Conservation (phyloP, 2,888 invertebrate genomes). For the Lasioglossum lativentre region DNA sequence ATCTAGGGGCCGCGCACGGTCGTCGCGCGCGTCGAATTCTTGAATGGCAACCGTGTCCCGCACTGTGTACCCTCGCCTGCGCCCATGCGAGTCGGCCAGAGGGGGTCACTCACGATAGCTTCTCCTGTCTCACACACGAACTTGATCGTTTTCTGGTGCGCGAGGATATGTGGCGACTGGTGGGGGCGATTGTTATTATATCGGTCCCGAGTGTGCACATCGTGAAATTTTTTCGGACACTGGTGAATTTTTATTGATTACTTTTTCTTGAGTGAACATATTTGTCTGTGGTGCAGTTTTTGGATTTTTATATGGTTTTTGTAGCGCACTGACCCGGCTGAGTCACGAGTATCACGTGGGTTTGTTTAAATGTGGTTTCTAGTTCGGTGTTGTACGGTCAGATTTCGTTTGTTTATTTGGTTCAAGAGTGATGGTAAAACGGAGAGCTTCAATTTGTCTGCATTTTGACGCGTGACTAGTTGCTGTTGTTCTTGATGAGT, state of each 20-base stretch:
- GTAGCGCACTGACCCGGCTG: not conserved
- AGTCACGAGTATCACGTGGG: not conserved
- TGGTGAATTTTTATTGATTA: not conserved
- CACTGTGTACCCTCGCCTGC: not conserved
- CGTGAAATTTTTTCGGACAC: not conserved
- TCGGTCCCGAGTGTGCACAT: not conserved
- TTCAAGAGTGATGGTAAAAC: not conserved
- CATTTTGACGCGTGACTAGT: not conserved
- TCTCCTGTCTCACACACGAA: not conserved
- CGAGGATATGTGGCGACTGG: slow-evolving; percentile 7
- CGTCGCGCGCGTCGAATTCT: not conserved
- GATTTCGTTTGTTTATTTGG: not conserved
- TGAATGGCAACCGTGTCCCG: not conserved
- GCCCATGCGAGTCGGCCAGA: not conserved
- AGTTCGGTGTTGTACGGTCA: not conserved
- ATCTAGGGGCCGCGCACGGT: not conserved
- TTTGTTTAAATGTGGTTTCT: not conserved
- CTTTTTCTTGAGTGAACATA: not conserved
- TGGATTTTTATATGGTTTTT: not conserved
- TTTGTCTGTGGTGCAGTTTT: not conserved
- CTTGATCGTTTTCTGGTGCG: not conserved
- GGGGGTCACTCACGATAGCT: not conserved
- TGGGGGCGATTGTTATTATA: slow-evolving; percentile 1
- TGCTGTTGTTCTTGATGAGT: not conserved
- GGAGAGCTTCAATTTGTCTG: not conserved